Base-by-base conservation (phyloP, 92 coral and sea anemone genomes). In the Virgularia gustaviana region DNA sequence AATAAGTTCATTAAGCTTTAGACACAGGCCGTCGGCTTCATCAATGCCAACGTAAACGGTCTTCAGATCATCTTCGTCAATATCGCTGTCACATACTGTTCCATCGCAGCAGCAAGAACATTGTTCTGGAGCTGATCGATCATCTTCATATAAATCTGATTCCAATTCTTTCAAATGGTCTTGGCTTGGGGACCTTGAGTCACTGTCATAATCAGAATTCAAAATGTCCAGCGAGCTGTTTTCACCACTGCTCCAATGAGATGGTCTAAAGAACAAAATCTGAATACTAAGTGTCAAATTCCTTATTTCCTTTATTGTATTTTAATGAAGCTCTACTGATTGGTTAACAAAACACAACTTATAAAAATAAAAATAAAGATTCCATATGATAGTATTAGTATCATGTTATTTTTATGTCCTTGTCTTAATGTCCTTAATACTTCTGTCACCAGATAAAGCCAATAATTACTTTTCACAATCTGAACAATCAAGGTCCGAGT, bases 381-480 rank as follows among this genome's bases (percentile, higher is more conserved):
- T 64, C 34, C 67, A 29, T 36, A 67, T 53, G 28, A 53, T 53
- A 53, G 18, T 33, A 29, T 53, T 53, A 53, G 28, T n/a, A 53
- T 6, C 59, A 53, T 53, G 59, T 53, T 53, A 22, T 53, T 53
- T 22, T 53, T 23, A 23, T 7, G 15, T 45, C 15, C n/a, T n/a
- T 53, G 7, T 53, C 28, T 53, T 53, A 53, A 22, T 53, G 59
- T 53, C 59, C 28, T n/a, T 22, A 53, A 22, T 22, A 22, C 28
- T 13, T 22, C 28, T 29, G 9, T 23, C 28, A 70, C 41, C 70
- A 44, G 53, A 27, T 33, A 79, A 20, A 57, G 63, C 63, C n/a
- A 57, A 53, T 80, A 73, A 59, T 80, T 80, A 80, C 80, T 51
- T 64, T 80, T 73, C 80, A 73, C 74, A 74, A 57, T 80, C 76